Percentiles rank a stretch among this genome's conserved stretches.
Conservation (phyloP, 1,140 invertebrate genomes). For the Heliconius melpomene region DNA sequence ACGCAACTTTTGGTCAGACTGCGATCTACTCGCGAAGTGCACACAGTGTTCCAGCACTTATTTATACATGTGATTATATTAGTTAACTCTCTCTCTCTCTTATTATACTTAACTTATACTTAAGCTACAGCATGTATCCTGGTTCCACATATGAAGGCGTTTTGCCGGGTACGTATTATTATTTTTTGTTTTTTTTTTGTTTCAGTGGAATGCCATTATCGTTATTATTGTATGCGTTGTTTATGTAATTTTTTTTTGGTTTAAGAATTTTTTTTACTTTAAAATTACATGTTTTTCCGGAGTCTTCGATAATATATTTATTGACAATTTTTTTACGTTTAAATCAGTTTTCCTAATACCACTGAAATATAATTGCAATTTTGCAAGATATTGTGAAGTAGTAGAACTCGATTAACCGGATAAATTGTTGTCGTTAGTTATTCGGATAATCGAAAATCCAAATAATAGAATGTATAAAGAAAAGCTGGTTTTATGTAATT, state of each 20-base stretch:
- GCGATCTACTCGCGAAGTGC: slow-evolving; percentile 49
- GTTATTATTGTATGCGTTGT: not conserved
- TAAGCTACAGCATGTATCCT: slow-evolving; percentile 62
- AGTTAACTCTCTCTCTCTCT: not conserved
- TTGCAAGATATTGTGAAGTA: no score
- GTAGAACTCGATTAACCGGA: no score
- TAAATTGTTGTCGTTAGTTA: no score
- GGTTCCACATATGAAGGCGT: slow-evolving; percentile 63
- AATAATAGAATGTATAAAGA: no score
- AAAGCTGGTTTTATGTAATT: no score
- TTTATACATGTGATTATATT: not conserved
- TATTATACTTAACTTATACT: not conserved
- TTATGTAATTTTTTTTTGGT: not conserved
- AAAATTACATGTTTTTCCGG: not conserved
- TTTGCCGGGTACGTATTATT: slow-evolving; percentile 54
- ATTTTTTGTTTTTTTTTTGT: not conserved
- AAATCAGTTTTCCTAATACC: not conserved
- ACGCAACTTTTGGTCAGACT: slow-evolving; percentile 45
- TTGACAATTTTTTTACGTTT: not conserved
- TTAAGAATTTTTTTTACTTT: not conserved
- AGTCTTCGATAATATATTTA: no score
- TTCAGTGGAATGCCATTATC: not conserved
- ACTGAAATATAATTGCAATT: no score
- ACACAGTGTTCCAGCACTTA: slow-evolving; percentile 38
- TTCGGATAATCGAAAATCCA: no score